Evolutionary conservation across 1,140 invertebrate genomes (phyloP).

Genomic region (Rhizoglyphus robini): DNA sequence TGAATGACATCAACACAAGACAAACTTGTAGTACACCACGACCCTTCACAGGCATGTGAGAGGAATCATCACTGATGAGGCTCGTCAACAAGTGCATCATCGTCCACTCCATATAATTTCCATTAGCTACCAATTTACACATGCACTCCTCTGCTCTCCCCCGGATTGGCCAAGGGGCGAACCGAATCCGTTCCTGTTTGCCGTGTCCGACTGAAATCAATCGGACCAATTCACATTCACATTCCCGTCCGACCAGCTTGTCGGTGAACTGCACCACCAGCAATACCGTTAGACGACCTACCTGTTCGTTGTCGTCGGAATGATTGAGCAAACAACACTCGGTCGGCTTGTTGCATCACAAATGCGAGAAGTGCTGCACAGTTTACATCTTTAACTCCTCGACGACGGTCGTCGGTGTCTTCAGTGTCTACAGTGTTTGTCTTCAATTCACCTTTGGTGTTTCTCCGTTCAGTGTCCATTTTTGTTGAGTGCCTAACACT

Average conservation of each 20-base stretch:
- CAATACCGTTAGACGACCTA: neutral
- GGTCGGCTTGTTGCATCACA: neutral
- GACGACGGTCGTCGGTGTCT: neutral
- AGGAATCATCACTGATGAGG: neutral
- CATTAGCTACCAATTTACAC: constrained; percentile 10
- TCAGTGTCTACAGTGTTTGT: too few relatives aligned
- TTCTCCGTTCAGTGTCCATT: too few relatives aligned
- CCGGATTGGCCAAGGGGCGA: too few relatives aligned
- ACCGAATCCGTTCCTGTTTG: neutral
- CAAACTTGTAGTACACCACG: neutral
- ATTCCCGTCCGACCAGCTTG: neutral
- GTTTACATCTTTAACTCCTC: neutral
- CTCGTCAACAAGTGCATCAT: neutral
- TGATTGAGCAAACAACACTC: neutral
- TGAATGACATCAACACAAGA: neutral
- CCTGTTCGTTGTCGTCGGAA: neutral
- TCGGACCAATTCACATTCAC: neutral
- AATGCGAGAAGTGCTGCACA: neutral
- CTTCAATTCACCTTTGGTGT: too few relatives aligned
- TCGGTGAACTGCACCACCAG: neutral
- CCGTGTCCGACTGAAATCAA: too few relatives aligned
- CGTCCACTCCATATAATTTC: too few relatives aligned
- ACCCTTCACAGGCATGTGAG: neutral
- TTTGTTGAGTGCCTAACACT: too few relatives aligned
- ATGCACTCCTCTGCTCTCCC: neutral